Evolutionary conservation across 2,888 invertebrate species (phyloP).

Genomic region (Norana najaformis): DNA sequence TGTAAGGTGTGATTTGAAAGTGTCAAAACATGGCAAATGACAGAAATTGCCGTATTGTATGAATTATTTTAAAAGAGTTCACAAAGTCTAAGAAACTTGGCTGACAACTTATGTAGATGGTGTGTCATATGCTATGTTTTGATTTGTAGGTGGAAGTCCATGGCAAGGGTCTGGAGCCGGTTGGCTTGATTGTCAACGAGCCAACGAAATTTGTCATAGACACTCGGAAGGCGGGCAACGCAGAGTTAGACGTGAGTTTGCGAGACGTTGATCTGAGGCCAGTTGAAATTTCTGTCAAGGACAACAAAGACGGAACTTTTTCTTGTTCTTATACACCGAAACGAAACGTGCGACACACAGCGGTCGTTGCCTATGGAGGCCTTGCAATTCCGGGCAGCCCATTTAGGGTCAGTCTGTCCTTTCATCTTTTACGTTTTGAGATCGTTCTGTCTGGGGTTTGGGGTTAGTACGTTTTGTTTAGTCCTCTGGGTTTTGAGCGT

Average conservation of each 20-base stretch:
- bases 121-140: neutral
- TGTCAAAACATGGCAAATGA: no score
- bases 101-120: no score
- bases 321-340: constrained; percentile 28
- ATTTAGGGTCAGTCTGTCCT: constrained; percentile 27
- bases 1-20: no score
- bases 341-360: constrained; percentile 9
- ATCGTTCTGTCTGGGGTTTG: neutral
- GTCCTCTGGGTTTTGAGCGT: neutral
- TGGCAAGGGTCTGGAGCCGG: neutral
- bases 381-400: constrained; percentile 30
- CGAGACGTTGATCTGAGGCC: neutral
- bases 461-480: neutral
- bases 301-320: constrained; percentile 27
- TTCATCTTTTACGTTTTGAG: neutral
- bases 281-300: neutral
- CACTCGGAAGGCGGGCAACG: constrained; percentile 17
- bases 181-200: constrained; percentile 8
- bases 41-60: no score
- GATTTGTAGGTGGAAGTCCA: constrained; percentile 19
- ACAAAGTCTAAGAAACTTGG: no score
- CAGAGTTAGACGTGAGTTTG: neutral
- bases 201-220: constrained; percentile 20
- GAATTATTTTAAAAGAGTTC: no score
- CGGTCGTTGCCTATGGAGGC: constrained; percentile 29